These are phyloP conservation scores for Arion vulgaris DNA, from an alignment of 1,140 invertebrate species.

Conservation along the genomic window DNA sequence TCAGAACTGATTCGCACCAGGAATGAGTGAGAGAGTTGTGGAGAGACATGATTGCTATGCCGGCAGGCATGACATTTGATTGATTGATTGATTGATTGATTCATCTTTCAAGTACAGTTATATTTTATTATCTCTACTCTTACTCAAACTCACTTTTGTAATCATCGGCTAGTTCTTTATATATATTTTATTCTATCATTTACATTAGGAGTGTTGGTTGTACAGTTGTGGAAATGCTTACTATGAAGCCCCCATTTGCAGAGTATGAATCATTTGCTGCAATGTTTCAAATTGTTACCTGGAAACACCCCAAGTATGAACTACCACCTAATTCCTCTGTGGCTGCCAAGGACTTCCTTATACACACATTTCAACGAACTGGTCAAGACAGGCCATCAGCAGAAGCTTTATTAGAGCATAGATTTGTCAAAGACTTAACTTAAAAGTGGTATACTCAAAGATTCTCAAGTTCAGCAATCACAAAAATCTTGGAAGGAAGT, in stretches of 20 bases:
- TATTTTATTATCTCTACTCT: too few relatives aligned
- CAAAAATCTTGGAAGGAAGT: neutral
- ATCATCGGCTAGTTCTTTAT: too few relatives aligned
- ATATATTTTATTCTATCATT: neutral
- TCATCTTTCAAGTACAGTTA: too few relatives aligned
- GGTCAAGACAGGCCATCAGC: conserved; percentile 61
- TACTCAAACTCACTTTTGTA: too few relatives aligned
- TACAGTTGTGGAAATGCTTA: conserved; percentile 72
- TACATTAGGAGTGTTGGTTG: conserved; percentile 71
- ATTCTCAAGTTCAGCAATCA: neutral
- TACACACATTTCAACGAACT: conserved; percentile 59
- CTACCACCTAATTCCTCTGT: conserved; percentile 57
- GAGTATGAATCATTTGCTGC: conserved; percentile 71
- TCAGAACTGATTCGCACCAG: too few relatives aligned
- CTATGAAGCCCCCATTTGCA: conserved; percentile 69
- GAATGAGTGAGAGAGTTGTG: too few relatives aligned
- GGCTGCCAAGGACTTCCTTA: conserved; percentile 62
- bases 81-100: too few relatives aligned
- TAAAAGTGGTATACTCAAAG: neutral
- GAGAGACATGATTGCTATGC: too few relatives aligned
- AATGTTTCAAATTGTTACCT: conserved; percentile 71
- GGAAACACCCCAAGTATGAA: conserved; percentile 65
- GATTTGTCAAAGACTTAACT: conserved; percentile 57
- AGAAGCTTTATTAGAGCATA: conserved; percentile 63
- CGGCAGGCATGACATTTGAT: too few relatives aligned